A percentile compares a stretch with the other conserved stretches of the same genome.
Evolutionary conservation across 1,140 invertebrate species (phyloP).

Genomic region (Steinernema khuongi): DNA sequence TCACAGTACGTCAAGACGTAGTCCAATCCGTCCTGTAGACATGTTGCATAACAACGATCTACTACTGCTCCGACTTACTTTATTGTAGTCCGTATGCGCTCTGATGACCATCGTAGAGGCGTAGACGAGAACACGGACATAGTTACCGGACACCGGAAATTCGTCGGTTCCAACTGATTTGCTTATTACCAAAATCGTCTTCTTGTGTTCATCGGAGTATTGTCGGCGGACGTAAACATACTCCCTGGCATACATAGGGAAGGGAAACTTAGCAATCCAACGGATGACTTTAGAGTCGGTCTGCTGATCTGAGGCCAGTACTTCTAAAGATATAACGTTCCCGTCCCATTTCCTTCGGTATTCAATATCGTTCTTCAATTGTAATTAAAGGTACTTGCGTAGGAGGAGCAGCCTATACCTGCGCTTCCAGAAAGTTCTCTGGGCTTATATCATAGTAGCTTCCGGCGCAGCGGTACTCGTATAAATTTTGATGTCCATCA

Average conservation of each 20-base stretch:
- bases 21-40: slow-evolving; percentile 62
- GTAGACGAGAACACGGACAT: slow-evolving; percentile 48
- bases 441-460: background rate
- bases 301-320: slow-evolving; percentile 22
- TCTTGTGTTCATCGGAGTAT: slow-evolving; percentile 33
- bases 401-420: too few species aligned
- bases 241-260: slow-evolving; percentile 46
- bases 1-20: slow-evolving; percentile 64
- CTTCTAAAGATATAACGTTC: slow-evolving; percentile 48
- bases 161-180: slow-evolving; percentile 32
- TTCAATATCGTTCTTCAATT: slow-evolving; percentile 43
- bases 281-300: slow-evolving; percentile 17
- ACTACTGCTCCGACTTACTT: slow-evolving; percentile 16
- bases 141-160: slow-evolving; percentile 19
- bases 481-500: background rate
- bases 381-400: too few species aligned
- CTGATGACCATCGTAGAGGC: slow-evolving; percentile 43
- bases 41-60: background rate
- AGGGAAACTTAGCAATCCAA: slow-evolving; percentile 48
- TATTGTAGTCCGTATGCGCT: slow-evolving; percentile 42
- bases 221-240: slow-evolving; percentile 44
- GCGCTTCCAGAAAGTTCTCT: background rate
- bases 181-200: slow-evolving; percentile 38
- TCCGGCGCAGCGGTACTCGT: background rate
- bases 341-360: slow-evolving; percentile 50